Base-by-base conservation (phyloP, 2,797 vertebrate species). In the Myotis vivesi region DNA sequence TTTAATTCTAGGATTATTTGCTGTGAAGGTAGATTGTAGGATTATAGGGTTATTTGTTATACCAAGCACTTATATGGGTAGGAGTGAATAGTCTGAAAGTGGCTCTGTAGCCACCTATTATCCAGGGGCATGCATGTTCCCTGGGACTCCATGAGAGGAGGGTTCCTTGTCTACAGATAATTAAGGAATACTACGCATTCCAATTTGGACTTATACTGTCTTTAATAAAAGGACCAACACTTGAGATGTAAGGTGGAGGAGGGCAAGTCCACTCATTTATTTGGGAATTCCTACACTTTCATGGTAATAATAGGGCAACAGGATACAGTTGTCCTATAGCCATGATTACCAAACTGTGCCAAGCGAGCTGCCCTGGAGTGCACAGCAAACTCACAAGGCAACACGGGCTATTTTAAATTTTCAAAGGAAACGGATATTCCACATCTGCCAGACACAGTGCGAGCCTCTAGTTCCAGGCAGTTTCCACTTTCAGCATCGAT, bases 1-100 rank as follows among this genome's bases (percentile, higher is more conserved):
- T 81, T 87, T 85, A 89, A 76, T 72, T 66, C 38, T 62, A 53
- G 72, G 30, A 46, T 69, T 89, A 72, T 86, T 86, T 92, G 53
- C 79, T 77, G 30, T 87, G 87, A 66, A 94, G 89, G 23, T 82
- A 55, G 64, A 55, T 22, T 68, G 12, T 30, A 76, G 51, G 66
- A 46, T 25, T 73, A 30, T 68, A 76, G 33, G 73, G 46, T 51
- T 79, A n/a, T 79, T 41, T 86, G 71, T 92, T 80, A 62, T 77
- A 80, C 38, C 51, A 89, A 73, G 73, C 55, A 28, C 64, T 87
- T 71, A 30, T 33, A 2, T 86, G 13, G 41, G 28, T 38, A 30
- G 28, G 23, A 89, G 10, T 89, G 72, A 64, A 20, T 72, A 59
- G 10, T 82, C 68, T 90, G 76, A 87, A 71, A 76, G 46, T 72